Conservation (phyloP, 2,113 vertebrate genomes). For the Benitochromis conjunctus region DNA sequence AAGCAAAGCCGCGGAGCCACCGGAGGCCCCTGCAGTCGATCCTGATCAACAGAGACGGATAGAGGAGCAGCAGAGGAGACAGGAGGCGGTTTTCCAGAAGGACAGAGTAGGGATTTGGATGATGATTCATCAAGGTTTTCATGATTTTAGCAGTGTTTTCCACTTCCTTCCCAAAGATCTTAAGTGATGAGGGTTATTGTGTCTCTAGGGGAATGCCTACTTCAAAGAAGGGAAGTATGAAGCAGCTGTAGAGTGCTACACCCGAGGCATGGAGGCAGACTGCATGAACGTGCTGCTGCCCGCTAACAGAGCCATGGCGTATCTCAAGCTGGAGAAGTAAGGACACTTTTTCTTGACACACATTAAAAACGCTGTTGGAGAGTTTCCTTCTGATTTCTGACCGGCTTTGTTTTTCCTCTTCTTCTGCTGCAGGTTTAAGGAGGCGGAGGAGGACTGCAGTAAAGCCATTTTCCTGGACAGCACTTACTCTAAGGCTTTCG, state of each 20-base stretch:
- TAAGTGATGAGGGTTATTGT: not conserved
- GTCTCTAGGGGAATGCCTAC: conserved; percentile 86
- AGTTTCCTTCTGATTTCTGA: not conserved
- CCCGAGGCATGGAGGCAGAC: conserved; percentile 87
- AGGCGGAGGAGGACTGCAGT: conserved; percentile 91
- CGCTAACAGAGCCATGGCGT: conserved; percentile 98
- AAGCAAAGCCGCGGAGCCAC: conserved; percentile 1
- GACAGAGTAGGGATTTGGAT: conserved; percentile 77
- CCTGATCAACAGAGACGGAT: conserved; percentile 53
- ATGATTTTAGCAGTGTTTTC: not conserved
- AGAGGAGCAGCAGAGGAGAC: conserved; percentile 78
- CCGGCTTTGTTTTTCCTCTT: rapidly evolving
- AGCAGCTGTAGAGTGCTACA: conserved; percentile 88
- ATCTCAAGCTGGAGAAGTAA: conserved; percentile 87
- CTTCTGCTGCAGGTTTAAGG: conserved; percentile 74
- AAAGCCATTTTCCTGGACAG: conserved; percentile 82
- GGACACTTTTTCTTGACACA: not conserved
- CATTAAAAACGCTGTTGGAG: rapidly evolving
- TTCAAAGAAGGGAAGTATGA: conserved; percentile 96
- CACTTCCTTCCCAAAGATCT: not conserved
- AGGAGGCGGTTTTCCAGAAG: conserved; percentile 88
- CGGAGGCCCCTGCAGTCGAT: conserved; percentile 7
- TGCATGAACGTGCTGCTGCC: conserved; percentile 84
- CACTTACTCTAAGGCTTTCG: conserved; percentile 91
- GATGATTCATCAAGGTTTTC: not conserved